phyloP scores from a whole-genome alignment of 64 coral and sea anemone species.

The Stichodactyla mertensii region DNA sequence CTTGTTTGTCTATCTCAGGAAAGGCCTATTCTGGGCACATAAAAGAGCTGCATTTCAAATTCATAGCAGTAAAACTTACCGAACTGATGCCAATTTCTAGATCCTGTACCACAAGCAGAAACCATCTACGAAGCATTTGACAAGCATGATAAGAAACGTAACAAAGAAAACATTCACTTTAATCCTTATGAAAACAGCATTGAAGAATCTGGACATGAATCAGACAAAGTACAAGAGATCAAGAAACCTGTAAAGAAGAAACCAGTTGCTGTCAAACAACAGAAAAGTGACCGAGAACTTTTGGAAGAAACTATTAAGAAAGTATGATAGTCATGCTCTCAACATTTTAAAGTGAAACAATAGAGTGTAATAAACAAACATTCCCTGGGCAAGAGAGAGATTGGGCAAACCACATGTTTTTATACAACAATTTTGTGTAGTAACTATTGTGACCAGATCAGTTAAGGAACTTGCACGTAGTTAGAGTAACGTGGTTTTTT shows the following conservation, averaged over 20 bases:
- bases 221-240: conserved; percentile 21
- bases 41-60: too few relatives aligned
- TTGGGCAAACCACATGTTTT: too few relatives aligned
- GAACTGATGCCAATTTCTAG: neutral
- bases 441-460: too few relatives aligned
- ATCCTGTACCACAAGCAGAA: conserved; percentile 35
- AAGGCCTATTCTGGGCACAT: too few relatives aligned
- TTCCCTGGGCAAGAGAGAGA: too few relatives aligned
- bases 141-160: conserved; percentile 32
- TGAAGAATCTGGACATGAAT: conserved; percentile 26
- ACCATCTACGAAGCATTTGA: conserved; percentile 51
- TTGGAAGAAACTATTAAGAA: conserved; percentile 42
- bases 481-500: neutral
- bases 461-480: neutral
- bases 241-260: conserved; percentile 53
- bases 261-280: conserved; percentile 22
- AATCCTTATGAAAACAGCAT: conserved; percentile 26
- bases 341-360: neutral
- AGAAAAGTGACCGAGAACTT: conserved; percentile 40
- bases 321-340: neutral
- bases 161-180: neutral
- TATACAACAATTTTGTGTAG: too few relatives aligned
- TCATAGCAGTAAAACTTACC: too few relatives aligned
- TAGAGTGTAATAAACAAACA: too few relatives aligned
- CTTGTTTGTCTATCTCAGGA: too few relatives aligned